Base-by-base conservation (phyloP, 2,113 vertebrate genomes). In the Channa argus region DNA sequence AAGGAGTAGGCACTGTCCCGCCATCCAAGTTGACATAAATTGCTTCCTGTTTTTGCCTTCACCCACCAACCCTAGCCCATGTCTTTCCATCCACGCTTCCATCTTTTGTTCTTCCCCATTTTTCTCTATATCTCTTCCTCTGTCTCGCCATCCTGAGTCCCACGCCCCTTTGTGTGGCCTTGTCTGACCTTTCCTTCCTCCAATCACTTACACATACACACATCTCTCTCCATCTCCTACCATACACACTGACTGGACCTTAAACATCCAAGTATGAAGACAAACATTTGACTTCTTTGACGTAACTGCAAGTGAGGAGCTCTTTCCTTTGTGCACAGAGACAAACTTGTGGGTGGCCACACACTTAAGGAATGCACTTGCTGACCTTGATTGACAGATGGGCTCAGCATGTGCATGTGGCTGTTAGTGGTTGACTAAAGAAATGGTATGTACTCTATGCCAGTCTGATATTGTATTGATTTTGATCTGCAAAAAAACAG, bases 31-130 rank as follows among this genome's bases (percentile, higher is more conserved):
- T 76, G 68, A 83, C 77, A 70, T 66, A 68, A 80, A 92, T 79
- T 68, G 66, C 82, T 91, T 90, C 87, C 86, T 91, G 70, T 89
- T 90, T 89, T 90, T 84, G 73, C 74, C 85, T 81, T 79, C 66
- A 59, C 36, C 52, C 68, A 46, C 55, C n/a, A 63, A 63, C 58
- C 71, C 52, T 47, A 55, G 54, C 45, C 72, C 38, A 41, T 66
- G 50, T 82, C 74, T 78, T 90, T 82, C 78, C 76, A 63, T 67
- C 83, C 62, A 47, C 33, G 67, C 73, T 74, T 84, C 83, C 77
- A 84, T 90, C 76, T 84, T 89, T 88, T 89, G 82, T 88, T 67
- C 36, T 69, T 70, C 63, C 58, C 44, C 62, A 39, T 63, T 63
- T 78, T 52, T 72, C 54, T 63, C 24, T 70, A 50, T 55, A 62